Conservation (phyloP, 1,140 invertebrate species). For the Drosophila ananassae region DNA sequence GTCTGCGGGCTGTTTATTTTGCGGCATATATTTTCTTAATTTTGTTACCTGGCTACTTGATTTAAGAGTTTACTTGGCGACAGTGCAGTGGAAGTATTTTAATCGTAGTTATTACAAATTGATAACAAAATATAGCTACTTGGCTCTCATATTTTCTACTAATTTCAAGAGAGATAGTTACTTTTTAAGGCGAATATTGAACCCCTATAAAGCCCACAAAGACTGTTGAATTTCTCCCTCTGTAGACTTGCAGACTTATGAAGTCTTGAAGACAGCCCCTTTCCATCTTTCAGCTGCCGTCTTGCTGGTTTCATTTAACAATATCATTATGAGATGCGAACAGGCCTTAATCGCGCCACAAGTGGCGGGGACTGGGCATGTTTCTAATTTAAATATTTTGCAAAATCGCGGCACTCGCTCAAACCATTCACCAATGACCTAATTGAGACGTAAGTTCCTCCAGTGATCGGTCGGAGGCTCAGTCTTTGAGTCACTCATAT, state of each 20-base stretch:
- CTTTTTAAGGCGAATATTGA: too few relatives aligned
- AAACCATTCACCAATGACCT: constrained; percentile 62
- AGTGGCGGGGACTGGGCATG: constrained; percentile 60
- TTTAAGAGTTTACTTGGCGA: constrained; percentile 44
- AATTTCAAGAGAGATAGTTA: too few relatives aligned
- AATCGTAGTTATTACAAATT: not conserved
- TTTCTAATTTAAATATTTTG: constrained; percentile 76
- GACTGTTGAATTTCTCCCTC: not conserved
- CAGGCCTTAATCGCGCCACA: constrained; percentile 56
- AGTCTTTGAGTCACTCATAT: constrained; percentile 23
- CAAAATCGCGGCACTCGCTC: constrained; percentile 16
- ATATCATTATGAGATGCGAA: constrained; percentile 49
- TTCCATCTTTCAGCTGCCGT: constrained; percentile 21
- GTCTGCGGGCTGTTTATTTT: constrained; percentile 40
- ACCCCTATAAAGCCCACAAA: too few relatives aligned
- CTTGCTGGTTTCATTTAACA: constrained; percentile 48
- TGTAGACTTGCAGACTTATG: constrained; percentile 12
- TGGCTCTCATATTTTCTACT: too few relatives aligned
- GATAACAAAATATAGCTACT: not conserved
- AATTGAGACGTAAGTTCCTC: constrained; percentile 45
- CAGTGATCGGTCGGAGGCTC: constrained; percentile 23
- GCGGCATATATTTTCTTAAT: constrained; percentile 48
- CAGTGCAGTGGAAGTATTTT: constrained; percentile 6
- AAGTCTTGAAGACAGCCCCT: not conserved
- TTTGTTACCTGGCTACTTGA: constrained; percentile 53